Base-by-base conservation (phyloP, 1,140 invertebrate genomes). In the Drosophila insularis region DNA sequence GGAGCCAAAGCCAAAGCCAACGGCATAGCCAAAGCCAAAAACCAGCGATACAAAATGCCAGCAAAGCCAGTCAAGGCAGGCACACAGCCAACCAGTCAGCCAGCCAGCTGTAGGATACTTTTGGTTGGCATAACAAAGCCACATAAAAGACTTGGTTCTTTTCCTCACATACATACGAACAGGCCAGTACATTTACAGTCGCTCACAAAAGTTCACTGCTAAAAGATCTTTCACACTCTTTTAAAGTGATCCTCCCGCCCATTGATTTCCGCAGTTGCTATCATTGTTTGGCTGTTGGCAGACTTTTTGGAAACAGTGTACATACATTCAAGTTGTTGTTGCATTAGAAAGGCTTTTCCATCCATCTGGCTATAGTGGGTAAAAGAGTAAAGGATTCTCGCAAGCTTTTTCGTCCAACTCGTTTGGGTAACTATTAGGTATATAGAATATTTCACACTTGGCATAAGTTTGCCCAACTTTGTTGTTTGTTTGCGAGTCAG, bases 61-160 rank as follows among this genome's bases (percentile, higher is more conserved):
- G 76, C 61, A 78, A 78, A 75, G 73, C 69, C 65, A 72, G 46
- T 8, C 43, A 62, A 61, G 74, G 43, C 43, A 50, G 43, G 43
- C 43, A 50, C 43, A 50, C 8, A 50, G 43, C 43, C 17, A 63
- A 62, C 43, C 55, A 54, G 64, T 10, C 32, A 32, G 32, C 60
- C 39, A 63, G 64, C 43, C 55, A 54, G 64, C 66, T 72, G 59
- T 71, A 70, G 77, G 66, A 86, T 80, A 82, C 80, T 86, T 87
- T 78, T 67, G 69, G 21, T 74, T 82, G 76, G 76, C 79, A 70
- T 73, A 76, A 78, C 64, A 86, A 82, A 86, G 79, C 82, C 82
- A 71, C 79, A 89, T 76, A 89, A 87, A 86, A 87, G 72, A 80
- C 79, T 77, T 66, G 61, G 56, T 60, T 40, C 77, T 76, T 63